Evolutionary conservation across 1,140 invertebrate species (phyloP).

Genomic region (Panagrolaimus sp.): DNA sequence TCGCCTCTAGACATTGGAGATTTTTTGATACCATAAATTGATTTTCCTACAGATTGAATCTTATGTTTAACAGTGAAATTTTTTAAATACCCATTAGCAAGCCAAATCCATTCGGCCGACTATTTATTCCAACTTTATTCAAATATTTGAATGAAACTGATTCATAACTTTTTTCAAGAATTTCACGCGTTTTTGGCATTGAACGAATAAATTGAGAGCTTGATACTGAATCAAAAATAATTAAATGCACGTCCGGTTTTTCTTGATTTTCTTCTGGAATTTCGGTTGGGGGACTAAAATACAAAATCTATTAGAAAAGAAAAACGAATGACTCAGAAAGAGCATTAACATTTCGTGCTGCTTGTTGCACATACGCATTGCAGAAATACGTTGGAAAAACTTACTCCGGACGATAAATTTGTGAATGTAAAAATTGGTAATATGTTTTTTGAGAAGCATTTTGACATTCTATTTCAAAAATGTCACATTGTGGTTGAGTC

Average conservation of each 20-base stretch:
- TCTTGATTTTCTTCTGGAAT: background rate
- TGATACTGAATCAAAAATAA: constrained; percentile 19
- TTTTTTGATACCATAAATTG: background rate
- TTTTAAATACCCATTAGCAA: constrained; percentile 6
- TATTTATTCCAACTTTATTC: constrained; percentile 20
- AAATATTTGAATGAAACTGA: constrained; percentile 15
- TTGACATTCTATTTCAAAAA: constrained; percentile 14
- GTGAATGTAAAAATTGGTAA: background rate
- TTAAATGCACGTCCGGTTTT: constrained; percentile 12
- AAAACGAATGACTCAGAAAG: background rate
- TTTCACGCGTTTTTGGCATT: constrained; percentile 14
- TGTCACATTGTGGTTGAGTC: constrained; percentile 14
- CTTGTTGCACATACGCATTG: no score
- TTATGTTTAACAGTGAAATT: background rate
- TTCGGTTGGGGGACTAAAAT: background rate
- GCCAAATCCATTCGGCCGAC: constrained; percentile 21
- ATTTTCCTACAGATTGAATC: background rate
- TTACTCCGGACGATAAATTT: background rate
- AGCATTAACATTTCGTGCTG: no score
- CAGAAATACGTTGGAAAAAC: no score
- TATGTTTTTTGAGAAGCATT: background rate
- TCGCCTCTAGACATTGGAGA: background rate
- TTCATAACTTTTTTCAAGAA: constrained; percentile 15
- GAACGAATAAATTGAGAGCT: constrained; percentile 7
- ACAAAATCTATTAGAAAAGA: background rate